phyloP scores from a whole-genome alignment of 1,140 invertebrate species.

The Triops cancriformis region DNA sequence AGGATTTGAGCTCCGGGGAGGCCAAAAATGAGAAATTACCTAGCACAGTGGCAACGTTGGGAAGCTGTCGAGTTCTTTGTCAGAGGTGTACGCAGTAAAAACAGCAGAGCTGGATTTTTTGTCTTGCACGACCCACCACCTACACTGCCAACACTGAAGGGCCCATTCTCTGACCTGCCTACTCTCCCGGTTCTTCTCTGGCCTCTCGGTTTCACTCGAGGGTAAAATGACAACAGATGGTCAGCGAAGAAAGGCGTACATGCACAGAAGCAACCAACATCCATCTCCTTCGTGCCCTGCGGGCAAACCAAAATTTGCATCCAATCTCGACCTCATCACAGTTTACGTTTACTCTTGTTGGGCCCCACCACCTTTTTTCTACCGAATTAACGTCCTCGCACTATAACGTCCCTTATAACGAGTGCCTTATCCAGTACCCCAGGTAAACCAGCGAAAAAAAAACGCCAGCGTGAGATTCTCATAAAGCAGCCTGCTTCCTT shows the following conservation, averaged over 20 bases:
- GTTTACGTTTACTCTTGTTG: neutral
- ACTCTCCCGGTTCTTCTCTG: neutral
- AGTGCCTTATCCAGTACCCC: too few relatives aligned
- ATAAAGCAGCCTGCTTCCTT: neutral
- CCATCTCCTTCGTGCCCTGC: neutral
- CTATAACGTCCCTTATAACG: neutral
- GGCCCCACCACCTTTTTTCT: neutral
- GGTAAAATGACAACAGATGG: slow-evolving; percentile 13
- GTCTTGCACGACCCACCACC: neutral
- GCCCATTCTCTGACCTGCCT: slow-evolving; percentile 3
- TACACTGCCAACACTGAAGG: neutral
- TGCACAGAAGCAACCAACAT: slow-evolving; percentile 3
- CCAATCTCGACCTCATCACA: neutral
- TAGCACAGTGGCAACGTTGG: too few relatives aligned
- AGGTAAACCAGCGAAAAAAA: too few relatives aligned
- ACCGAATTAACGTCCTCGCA: neutral
- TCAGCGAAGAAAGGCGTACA: neutral
- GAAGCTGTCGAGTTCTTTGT: neutral
- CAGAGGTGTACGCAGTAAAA: neutral
- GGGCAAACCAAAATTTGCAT: neutral
- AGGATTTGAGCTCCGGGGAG: too few relatives aligned
- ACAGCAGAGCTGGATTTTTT: neutral
- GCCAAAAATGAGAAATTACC: too few relatives aligned
- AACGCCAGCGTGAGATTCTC: too few relatives aligned
- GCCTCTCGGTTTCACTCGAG: slow-evolving; percentile 3